A percentile compares a stretch with the other conserved stretches of the same genome.
Evolutionary conservation across 2,888 invertebrate species (phyloP).

Genomic region (Xestoiulus laeticollis): DNA sequence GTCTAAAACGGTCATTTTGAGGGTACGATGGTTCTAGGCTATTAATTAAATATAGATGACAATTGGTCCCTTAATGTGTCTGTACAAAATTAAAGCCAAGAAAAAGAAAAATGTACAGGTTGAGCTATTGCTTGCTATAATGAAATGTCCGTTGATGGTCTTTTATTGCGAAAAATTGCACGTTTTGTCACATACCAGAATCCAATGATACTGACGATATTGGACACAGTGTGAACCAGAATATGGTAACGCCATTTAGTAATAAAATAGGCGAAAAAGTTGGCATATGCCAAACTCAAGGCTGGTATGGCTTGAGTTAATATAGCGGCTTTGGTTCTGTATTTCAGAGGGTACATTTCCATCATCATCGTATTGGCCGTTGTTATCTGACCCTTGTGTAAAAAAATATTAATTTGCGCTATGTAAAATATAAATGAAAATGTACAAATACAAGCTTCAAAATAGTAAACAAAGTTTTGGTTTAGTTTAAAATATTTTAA

Average conservation of each 20-base stretch:
- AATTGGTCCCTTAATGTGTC: background rate
- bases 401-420: background rate
- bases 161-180: background rate
- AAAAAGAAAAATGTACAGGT: background rate
- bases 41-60: slow-evolving; percentile 34
- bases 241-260: slow-evolving; percentile 50
- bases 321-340: slow-evolving; percentile 44
- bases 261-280: slow-evolving; percentile 13
- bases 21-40: background rate
- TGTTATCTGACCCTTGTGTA: slow-evolving; percentile 19
- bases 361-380: slow-evolving; percentile 27
- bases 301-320: slow-evolving; percentile 40
- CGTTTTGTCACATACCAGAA: slow-evolving; percentile 32
- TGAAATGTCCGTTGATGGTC: slow-evolving; percentile 24
- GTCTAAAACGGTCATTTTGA: background rate
- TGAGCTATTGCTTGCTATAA: background rate
- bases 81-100: background rate
- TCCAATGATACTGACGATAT: slow-evolving; percentile 36
- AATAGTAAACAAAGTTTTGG: too few relatives aligned
- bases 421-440: too few relatives aligned
- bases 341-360: slow-evolving; percentile 42
- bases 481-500: too few relatives aligned
- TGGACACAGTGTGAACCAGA: slow-evolving; percentile 16
- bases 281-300: slow-evolving; percentile 17
- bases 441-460: too few relatives aligned